Percentiles rank a stretch among this genome's conserved stretches.
phyloP scores from a whole-genome alignment of 2,113 vertebrate genomes.

The Odontophorus gujanensis region DNA sequence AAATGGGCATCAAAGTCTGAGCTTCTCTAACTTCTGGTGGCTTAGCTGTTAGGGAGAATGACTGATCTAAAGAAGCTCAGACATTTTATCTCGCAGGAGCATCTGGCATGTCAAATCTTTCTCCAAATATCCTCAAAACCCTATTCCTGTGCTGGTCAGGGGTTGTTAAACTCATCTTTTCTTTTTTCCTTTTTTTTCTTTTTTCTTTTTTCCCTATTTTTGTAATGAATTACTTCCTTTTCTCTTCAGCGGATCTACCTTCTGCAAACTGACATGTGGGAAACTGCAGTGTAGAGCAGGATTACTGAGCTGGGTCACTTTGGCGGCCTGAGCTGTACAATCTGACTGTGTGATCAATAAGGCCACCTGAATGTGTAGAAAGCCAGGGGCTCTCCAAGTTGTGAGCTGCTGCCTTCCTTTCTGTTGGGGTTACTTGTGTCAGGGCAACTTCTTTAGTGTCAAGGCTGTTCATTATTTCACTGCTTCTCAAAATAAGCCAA shows the following conservation, averaged over 20 bases:
- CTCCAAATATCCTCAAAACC: constrained; percentile 39
- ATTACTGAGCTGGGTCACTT: not conserved
- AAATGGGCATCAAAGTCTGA: constrained; percentile 55
- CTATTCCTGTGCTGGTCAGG: not conserved
- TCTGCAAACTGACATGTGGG: not conserved
- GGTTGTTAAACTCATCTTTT: not conserved
- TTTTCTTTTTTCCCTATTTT: not conserved
- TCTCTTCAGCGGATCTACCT: not conserved
- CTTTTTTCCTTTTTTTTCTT: no score
- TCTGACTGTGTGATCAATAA: not conserved
- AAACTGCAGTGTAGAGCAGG: not conserved
- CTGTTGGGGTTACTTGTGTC: not conserved
- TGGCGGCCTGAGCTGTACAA: not conserved
- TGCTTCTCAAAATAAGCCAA: not conserved
- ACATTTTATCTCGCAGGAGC: constrained; percentile 56
- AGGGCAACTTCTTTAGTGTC: not conserved
- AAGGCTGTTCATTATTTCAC: not conserved
- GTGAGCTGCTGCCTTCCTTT: not conserved
- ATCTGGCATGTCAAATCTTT: constrained; percentile 57
- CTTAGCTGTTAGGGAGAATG: constrained; percentile 44
- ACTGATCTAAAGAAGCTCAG: constrained; percentile 59
- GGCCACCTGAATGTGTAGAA: not conserved
- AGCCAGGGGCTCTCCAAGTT: not conserved
- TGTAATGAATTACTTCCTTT: not conserved
- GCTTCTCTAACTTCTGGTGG: constrained; percentile 45